Base-by-base conservation (phyloP, 2,888 invertebrate genomes). In the Caenorhabditis sp. region DNA sequence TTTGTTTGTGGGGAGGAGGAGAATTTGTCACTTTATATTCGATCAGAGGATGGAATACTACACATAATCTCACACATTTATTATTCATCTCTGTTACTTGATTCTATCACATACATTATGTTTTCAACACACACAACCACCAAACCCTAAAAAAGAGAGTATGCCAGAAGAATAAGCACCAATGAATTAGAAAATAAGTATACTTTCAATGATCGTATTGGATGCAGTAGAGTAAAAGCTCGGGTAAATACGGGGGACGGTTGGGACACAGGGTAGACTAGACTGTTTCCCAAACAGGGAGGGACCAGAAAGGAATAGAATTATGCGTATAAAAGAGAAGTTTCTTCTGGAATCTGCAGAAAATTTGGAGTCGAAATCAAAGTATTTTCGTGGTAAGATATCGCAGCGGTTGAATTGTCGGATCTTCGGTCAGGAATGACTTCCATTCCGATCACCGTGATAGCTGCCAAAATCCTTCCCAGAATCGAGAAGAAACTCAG, bases 51-150 rank as follows among this genome's bases (percentile, higher is more conserved):
- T 10, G 2, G 12, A 44, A 74, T 54, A 14, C 26, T 24, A 54
- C 19, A 51, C 26, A 26, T 41, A 28, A 74, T 56, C 35, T 51
- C 38, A 54, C 63, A 47, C 47, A 47, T 47, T 47, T 47, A 56
- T 56, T 44, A 49, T 64, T 63, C 54, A 74, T 54, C 74, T 51
- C 74, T 63, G 61, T 76, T 22, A 19, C 31, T 47, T 49, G 16
- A 44, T 61, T 56, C 54, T 51, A 51, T 70, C 56, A 51, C 68
- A 54, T 54, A 41, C 26, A 51, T 22, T 51, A n/a, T 54, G 63
- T 68, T 69, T 38, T 38, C 6, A 38, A 38, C 31, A 35, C 4
- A 6, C 77, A 70, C 77, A 77, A 70, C 77, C 77, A 77, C 70
- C 38, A 38, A 49, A 61, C 58, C 54, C 47, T 41, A 28, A 59